Evolutionary conservation across 2,113 vertebrate species (phyloP).

Genomic region (Channa maculata): DNA sequence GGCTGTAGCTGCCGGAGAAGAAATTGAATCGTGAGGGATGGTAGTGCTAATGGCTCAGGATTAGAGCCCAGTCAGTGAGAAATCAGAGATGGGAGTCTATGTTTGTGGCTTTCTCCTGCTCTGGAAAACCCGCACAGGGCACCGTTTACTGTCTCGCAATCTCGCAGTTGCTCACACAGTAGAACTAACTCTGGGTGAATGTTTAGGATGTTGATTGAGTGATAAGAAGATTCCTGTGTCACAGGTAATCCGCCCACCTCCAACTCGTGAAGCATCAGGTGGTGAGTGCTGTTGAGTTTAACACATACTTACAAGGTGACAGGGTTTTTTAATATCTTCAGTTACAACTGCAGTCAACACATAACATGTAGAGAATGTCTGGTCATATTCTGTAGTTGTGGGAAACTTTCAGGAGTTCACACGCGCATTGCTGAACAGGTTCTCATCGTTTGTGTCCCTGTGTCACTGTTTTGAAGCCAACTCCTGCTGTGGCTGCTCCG

Average conservation of each 20-base stretch:
- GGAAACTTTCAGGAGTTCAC: too few species aligned
- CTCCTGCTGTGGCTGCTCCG: constrained; percentile 51
- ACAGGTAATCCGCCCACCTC: constrained; percentile 48
- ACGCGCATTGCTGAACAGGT: too few species aligned
- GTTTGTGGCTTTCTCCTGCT: constrained; percentile 47
- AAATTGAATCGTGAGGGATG: constrained; percentile 79
- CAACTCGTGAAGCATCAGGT: constrained; percentile 63
- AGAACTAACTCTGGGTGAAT: constrained; percentile 28
- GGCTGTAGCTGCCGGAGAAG: constrained; percentile 66
- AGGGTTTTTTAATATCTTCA: too few species aligned
- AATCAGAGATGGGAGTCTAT: constrained; percentile 54
- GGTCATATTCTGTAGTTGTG: too few species aligned
- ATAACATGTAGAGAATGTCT: neutral
- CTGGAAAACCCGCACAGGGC: constrained; percentile 35
- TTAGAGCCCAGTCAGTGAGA: constrained; percentile 63
- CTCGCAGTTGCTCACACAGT: constrained; percentile 10
- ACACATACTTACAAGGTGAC: neutral
- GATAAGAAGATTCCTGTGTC: constrained; percentile 63
- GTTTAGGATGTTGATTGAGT: constrained; percentile 41
- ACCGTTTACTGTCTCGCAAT: constrained; percentile 37
- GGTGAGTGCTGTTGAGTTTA: constrained; percentile 65
- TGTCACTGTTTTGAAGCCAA: constrained; percentile 51
- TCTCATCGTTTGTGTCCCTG: neutral
- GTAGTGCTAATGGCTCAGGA: constrained; percentile 50
- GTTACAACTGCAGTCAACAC: neutral